These are phyloP conservation scores for Coreius guichenoti DNA, from an alignment of 2,797 vertebrate genomes.

Conservation along the genomic window DNA sequence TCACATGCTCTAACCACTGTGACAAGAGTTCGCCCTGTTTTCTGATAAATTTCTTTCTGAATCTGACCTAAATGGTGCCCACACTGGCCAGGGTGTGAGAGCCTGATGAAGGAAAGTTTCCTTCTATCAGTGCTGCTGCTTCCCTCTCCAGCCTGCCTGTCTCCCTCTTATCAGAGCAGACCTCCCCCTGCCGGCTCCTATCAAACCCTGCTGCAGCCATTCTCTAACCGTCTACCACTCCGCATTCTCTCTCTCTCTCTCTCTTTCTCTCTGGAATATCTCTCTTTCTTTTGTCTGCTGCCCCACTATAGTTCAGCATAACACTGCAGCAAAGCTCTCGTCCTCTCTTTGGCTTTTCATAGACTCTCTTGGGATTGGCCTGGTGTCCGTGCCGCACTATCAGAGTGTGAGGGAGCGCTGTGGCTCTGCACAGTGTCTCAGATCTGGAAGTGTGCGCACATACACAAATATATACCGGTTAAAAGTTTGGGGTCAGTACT, in stretches of 20 bases:
- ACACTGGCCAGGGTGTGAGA: slow-evolving; percentile 25
- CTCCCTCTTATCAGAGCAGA: slow-evolving; percentile 67
- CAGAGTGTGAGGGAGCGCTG: slow-evolving; percentile 52
- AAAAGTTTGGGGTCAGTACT: neutral
- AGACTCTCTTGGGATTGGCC: slow-evolving; percentile 53
- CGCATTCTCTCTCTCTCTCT: slow-evolving; percentile 11
- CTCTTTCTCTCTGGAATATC: neutral
- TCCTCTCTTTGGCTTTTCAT: neutral
- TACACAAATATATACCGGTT: slow-evolving; percentile 6
- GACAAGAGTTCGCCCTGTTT: neutral
- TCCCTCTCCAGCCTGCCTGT: slow-evolving; percentile 69
- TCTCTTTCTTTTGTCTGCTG: slow-evolving; percentile 23
- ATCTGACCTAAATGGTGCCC: neutral
- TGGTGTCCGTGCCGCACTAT: slow-evolving; percentile 62
- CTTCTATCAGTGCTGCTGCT: slow-evolving; percentile 75
- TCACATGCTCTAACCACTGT: neutral
- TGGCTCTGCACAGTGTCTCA: slow-evolving; percentile 61
- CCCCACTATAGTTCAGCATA: slow-evolving; percentile 4
- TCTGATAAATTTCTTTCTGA: neutral
- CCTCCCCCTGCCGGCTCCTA: slow-evolving; percentile 55
- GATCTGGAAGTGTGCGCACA: slow-evolving; percentile 4
- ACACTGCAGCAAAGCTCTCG: neutral
- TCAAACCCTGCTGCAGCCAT: slow-evolving; percentile 47
- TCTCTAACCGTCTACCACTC: slow-evolving; percentile 37
- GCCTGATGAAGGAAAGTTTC: slow-evolving; percentile 51